Conservation (phyloP, 1,140 invertebrate species). For the Aplysia californica region DNA sequence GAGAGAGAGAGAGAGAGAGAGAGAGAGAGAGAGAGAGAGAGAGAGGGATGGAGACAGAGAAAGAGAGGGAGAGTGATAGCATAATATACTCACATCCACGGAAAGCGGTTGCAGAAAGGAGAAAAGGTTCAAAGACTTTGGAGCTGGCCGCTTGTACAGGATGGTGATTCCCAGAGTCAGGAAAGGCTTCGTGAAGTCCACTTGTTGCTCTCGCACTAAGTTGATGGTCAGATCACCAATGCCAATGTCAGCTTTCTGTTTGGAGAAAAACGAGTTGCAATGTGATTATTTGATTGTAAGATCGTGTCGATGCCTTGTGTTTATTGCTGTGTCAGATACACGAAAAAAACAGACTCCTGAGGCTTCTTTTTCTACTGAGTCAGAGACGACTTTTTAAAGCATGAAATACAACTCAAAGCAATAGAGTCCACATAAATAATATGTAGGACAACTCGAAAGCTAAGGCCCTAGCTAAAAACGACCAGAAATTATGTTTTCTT, state of each 20-base stretch:
- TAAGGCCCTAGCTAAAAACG: no score
- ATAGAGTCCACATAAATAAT: no score
- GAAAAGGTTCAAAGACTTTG: constrained; percentile 91
- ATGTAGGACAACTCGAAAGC: no score
- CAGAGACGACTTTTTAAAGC: not conserved
- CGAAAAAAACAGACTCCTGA: not conserved
- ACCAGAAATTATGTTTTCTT: not conserved
- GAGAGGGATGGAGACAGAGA: no score
- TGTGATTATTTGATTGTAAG: not conserved
- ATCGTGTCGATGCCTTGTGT: not conserved
- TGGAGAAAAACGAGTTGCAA: not conserved
- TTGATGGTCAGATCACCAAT: constrained; percentile 66
- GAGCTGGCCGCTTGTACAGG: constrained; percentile 87
- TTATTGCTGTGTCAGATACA: not conserved
- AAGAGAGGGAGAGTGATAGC: no score
- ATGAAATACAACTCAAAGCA: no score
- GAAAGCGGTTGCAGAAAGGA: constrained; percentile 96
- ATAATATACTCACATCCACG: constrained; percentile 72
- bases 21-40: no score
- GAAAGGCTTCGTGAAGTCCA: constrained; percentile 68
- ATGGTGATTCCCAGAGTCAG: constrained; percentile 78
- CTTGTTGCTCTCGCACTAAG: constrained; percentile 59
- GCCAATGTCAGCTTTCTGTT: constrained; percentile 65
- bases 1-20: no score
- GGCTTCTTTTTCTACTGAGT: not conserved